Evolutionary conservation across 2,113 vertebrate genomes (phyloP).

Genomic region (Bombycilla garrulus): DNA sequence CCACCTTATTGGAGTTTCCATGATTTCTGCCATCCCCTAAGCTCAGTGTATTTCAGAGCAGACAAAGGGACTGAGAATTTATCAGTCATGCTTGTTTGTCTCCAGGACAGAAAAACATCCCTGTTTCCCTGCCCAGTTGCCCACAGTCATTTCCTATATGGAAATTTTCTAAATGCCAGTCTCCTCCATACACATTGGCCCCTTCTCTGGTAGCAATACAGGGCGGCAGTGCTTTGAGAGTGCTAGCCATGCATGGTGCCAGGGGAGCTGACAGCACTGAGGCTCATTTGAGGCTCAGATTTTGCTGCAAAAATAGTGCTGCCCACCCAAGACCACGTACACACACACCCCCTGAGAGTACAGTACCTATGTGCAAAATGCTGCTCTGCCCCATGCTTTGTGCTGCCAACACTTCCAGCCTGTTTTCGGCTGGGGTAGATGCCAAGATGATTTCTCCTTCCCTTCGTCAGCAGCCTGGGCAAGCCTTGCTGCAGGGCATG

Average conservation of each 20-base stretch:
- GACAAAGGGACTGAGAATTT: neutral
- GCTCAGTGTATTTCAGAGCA: neutral
- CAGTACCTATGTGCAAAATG: neutral
- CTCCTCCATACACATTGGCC: neutral
- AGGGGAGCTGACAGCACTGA: neutral
- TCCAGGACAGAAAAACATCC: neutral
- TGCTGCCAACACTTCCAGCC: neutral
- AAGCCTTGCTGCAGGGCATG: neutral
- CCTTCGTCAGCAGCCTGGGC: neutral
- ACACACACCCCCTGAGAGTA: neutral
- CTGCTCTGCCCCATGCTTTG: neutral
- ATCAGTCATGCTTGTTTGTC: neutral
- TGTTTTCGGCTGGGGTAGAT: neutral
- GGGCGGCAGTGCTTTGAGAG: neutral
- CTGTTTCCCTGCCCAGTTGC: neutral
- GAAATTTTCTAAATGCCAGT: neutral
- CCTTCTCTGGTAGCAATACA: neutral
- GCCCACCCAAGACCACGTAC: neutral
- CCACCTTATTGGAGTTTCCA: neutral
- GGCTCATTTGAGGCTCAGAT: neutral
- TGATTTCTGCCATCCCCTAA: neutral
- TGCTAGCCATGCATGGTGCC: neutral
- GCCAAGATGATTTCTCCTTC: neutral
- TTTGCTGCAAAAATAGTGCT: neutral
- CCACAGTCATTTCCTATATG: neutral